phyloP scores from a whole-genome alignment of 1,140 invertebrate species.

The Nylanderia fulva region DNA sequence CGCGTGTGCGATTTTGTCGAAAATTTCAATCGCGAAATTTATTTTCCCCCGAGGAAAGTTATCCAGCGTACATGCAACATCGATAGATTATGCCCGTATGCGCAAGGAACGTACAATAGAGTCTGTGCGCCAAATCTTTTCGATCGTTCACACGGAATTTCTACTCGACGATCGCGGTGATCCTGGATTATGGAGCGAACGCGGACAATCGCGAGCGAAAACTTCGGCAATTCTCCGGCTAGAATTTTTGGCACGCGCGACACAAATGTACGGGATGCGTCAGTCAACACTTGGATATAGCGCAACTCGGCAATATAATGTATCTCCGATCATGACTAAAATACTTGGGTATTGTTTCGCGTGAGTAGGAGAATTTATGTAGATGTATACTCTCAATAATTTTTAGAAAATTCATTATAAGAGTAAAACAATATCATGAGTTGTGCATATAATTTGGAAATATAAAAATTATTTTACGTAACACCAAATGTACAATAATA shows the following conservation, averaged over 20 bases:
- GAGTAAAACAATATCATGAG: neutral
- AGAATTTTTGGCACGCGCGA: slow-evolving; percentile 58
- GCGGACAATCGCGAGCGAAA: slow-evolving; percentile 57
- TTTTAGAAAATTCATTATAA: too few relatives aligned
- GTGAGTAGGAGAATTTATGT: neutral
- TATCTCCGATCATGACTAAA: neutral
- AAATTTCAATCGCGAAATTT: slow-evolving; percentile 51
- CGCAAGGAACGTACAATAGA: slow-evolving; percentile 51
- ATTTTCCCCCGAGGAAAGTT: slow-evolving; percentile 53
- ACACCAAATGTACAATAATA: neutral
- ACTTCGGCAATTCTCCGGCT: slow-evolving; percentile 46
- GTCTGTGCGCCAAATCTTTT: slow-evolving; percentile 60
- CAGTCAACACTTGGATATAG: neutral
- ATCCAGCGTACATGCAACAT: slow-evolving; percentile 31
- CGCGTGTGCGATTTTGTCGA: neutral
- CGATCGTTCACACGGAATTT: slow-evolving; percentile 64
- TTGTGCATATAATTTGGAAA: neutral
- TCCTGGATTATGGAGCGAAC: slow-evolving; percentile 65
- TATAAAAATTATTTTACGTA: neutral
- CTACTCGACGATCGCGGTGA: slow-evolving; percentile 49
- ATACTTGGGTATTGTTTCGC: neutral
- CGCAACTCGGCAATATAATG: neutral
- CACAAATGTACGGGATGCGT: neutral
- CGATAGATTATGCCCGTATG: slow-evolving; percentile 57
- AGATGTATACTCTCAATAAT: too few relatives aligned